Evolutionary conservation across 2,113 vertebrate genomes (phyloP), one percentile per base, ranked within the genome.

Genomic region (Cochlearius cochlearius): DNA sequence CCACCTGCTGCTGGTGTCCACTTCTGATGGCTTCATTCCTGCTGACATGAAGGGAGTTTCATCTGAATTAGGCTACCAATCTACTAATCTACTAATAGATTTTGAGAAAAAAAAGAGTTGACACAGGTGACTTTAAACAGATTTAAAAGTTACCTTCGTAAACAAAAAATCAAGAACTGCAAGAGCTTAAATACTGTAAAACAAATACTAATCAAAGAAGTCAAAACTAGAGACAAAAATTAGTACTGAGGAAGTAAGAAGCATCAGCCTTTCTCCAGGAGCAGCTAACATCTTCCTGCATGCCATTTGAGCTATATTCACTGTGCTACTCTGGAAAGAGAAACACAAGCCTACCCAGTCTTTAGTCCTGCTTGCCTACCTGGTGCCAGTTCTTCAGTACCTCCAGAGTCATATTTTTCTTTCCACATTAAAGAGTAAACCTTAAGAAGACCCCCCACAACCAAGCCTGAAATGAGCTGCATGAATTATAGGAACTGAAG

Each of bases 251-350:
- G 53, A 66, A 72, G 14, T 59, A 58, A 23, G 34, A 88, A 69
- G 34, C 17, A 45, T 45, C n/a, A 73, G 4, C 16, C 27, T 77
- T 82, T 77, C 43, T 59, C 71, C 55, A 73, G 66, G 49, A 72
- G 12, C 20, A 68, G 27, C 49, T 92, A n/a, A 73, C 0, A 0
- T 47, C 90, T 73, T 26, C 16, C 34, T 47, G 32, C 18, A 5
- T 38, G 30, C n/a, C 9, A 3, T 58, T n/a, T 77, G 17, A 85
- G 5, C 29, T 23, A 10, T 17, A 34, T 50, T 26, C 0, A 0
- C 62, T 45, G 47, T 55, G 22, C 21, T 22, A 43, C 16, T 66
- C 23, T 50, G 12, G 32, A 56, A 86, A 36, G 4, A 36, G 64
- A 68, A 78, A 47, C 5, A 47, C 56, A 90, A 87, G 16, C 20